Base-by-base conservation (phyloP, 2,888 invertebrate genomes). In the Leptura quadrifasciata region DNA sequence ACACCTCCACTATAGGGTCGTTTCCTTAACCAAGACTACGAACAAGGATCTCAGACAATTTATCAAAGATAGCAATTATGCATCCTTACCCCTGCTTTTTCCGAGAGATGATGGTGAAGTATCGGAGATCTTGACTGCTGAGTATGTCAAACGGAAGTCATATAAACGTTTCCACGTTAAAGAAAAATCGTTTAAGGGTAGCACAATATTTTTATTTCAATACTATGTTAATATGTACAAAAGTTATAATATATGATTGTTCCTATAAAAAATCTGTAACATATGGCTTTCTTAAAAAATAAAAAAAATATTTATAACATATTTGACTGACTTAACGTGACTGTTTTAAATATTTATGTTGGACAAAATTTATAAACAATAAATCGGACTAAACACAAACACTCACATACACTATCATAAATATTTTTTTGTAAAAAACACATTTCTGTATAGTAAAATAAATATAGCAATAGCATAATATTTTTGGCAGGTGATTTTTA, bases 181-280 rank as follows among this genome's bases (percentile, higher is more conserved):
- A 31, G 69, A 20, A 71, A 64, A 15, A 47, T 47, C n/a, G 10
- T 47, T 1, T 27, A 52, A 76, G 77, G 72, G 77, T 78, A 79
- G 77, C 79, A 79, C 78, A 81, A 81, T 79, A 73, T 82, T 79
- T 61, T 80, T 80, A 80, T 80, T 79, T 77, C 35, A 71, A 73
- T 79, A 76, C 78, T 78, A 79, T 75, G 68, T 76, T 79, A 68
- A 77, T 82, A 82, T 83, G 77, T 83, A 83, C 83, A 83, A 83
- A 83, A 82, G 79, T 79, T 81, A 79, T 72, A 80, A 76, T 76
- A 75, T 79, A 80, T 78, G 80, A 80, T 81, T 80, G 79, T 80
- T 82, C 77, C 79, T 81, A 81, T 78, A 76, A 76, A 79, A 82
- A 79, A 80, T 82, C 76, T 81, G 77, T 80, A 81, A 80, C 76